phyloP scores from a whole-genome alignment of 2,113 vertebrate species.

The Coptodon bakossiorum region DNA sequence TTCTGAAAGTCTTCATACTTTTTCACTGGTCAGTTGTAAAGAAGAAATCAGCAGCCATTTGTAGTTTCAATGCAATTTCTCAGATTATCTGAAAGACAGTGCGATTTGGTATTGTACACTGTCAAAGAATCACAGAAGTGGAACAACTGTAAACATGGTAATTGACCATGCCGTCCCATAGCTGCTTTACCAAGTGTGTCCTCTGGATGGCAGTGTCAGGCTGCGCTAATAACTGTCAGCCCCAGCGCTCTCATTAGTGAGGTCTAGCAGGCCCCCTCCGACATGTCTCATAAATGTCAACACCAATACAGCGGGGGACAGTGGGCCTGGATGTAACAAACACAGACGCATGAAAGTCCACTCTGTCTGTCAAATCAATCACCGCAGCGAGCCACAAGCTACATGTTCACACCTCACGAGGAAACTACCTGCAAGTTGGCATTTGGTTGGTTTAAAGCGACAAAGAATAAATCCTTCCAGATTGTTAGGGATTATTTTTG shows the following conservation, averaged over 20 bases:
- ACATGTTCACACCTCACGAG: conserved; percentile 82
- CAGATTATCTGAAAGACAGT: neutral
- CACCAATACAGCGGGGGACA: conserved; percentile 92
- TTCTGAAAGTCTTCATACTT: neutral
- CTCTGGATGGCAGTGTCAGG: conserved; percentile 93
- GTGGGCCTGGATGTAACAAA: conserved; percentile 94
- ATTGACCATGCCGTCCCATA: neutral
- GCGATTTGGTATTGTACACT: neutral
- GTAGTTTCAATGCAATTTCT: neutral
- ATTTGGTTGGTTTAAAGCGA: conserved; percentile 29
- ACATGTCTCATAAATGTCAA: conserved; percentile 98
- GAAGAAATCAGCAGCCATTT: neutral
- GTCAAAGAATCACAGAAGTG: conserved; percentile 1
- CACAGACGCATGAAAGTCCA: conserved; percentile 91
- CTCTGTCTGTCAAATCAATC: conserved; percentile 93
- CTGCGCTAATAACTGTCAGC: conserved; percentile 60
- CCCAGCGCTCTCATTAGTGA: conserved; percentile 81
- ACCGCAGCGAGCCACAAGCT: conserved; percentile 76
- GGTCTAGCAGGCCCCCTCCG: conserved; percentile 85
- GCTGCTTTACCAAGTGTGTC: conserved; percentile 25
- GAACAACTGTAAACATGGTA: conserved; percentile 20
- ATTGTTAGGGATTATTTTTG: conserved; percentile 26
- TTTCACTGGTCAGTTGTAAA: neutral
- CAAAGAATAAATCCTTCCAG: conserved; percentile 35
- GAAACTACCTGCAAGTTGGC: conserved; percentile 63